These are phyloP conservation scores for Drosophila picticornis DNA, from an alignment of 2,888 invertebrate genomes.

Conservation along the genomic window DNA sequence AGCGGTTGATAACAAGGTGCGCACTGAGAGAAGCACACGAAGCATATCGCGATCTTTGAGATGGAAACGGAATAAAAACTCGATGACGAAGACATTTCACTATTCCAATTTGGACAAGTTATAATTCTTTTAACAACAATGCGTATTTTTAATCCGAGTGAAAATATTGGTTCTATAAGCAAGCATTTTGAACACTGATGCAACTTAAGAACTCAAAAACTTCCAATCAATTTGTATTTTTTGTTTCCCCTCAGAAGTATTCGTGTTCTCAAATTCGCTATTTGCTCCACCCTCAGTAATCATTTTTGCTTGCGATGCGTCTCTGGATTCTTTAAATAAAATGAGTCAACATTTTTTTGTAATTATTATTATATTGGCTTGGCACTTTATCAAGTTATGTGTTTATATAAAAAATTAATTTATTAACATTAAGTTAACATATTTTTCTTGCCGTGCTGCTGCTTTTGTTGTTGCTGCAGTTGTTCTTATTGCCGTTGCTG, in stretches of 20 bases:
- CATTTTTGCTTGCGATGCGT: neutral
- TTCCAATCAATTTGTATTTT: neutral
- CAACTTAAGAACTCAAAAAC: neutral
- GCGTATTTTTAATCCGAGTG: neutral
- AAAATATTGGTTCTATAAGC: neutral
- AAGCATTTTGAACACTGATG: neutral
- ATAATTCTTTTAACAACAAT: neutral
- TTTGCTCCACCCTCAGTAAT: neutral
- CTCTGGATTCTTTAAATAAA: neutral
- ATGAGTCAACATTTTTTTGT: neutral
- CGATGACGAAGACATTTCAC: neutral
- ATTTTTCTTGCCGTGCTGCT: neutral
- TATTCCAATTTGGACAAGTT: neutral
- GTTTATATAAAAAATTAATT: neutral
- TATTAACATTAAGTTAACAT: neutral
- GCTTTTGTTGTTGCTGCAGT: neutral
- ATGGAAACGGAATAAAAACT: neutral
- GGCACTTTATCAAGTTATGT: too few relatives aligned
- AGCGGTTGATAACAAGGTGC: slow-evolving; percentile 69
- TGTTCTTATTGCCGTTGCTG: slow-evolving; percentile 27
- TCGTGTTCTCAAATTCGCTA: neutral
- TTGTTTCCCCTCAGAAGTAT: neutral
- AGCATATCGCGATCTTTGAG: neutral
- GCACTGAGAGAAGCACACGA: neutral
- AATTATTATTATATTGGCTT: neutral